Base-by-base conservation (phyloP, 2,113 vertebrate species). In the Sylvicapra grimmia region DNA sequence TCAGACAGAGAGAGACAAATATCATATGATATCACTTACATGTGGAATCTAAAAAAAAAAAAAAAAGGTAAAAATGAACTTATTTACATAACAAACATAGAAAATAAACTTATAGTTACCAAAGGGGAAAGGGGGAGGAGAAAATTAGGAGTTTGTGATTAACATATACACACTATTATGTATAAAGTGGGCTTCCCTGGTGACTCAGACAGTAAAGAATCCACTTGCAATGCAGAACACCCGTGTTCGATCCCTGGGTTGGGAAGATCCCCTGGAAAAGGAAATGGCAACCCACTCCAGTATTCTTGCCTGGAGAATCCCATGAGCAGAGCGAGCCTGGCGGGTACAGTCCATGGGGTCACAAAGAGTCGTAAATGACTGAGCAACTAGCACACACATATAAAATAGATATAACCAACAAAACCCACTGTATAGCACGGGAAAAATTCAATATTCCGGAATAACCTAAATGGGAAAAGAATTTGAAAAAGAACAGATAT, bases 321-420 rank as follows among this genome's bases (percentile, higher is more conserved):
- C n/a, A 40, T 40, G n/a, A n/a, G 6, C 68, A 40, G 68, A 75
- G 68, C 33, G n/a, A 75, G 68, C 68, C 68, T 75, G 68, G 68
- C 0, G 10, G 19, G n/a, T 23, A 40, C 10, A 3, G n/a, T 40
- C n/a, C n/a, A 13, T 13, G n/a, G 68, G n/a, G n/a, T 75, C 68
- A 23, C n/a, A 75, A 23, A 72, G 68, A 75, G n/a, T 40, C 47
- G 47, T n/a, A 68, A 8, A 19, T n/a, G 65, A n/a, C 16, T 19
- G 33, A n/a, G 65, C 8, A 18, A 10, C 33, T n/a, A 68, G 18
- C 33, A n/a, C 33, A n/a, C 16, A n/a, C 4, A 0, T n/a, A n/a
- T 19, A n/a, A 68, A n/a, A n/a, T n/a, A 68, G 16, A 77, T 27
- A 47, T 5, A 47, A 14, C 40, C 75, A 79, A 16, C 6, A 79